phyloP scores from a whole-genome alignment of 2,113 vertebrate species.

The Scomber scombrus region DNA sequence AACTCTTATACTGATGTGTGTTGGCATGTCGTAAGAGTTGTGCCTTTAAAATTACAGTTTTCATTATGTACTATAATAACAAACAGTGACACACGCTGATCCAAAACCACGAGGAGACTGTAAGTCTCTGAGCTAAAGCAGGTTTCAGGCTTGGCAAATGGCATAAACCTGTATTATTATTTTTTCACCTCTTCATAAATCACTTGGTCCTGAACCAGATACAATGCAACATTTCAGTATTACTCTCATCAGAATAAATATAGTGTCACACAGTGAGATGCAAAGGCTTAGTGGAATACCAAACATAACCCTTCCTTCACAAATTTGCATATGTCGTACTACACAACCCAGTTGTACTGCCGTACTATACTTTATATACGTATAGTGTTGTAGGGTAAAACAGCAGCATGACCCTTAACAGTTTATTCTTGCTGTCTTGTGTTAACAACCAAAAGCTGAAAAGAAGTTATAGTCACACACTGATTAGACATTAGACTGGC shows the following conservation, averaged over 20 bases:
- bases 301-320: neutral
- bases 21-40: constrained; percentile 36
- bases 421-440: neutral
- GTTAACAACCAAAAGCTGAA: neutral
- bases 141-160: constrained; percentile 36
- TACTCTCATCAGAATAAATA: neutral
- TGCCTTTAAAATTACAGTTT: constrained; percentile 36
- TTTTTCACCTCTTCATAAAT: constrained; percentile 21
- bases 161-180: neutral
- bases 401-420: neutral
- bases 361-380: no score
- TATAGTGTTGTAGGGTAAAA: no score
- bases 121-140: constrained; percentile 34
- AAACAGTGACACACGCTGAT: constrained; percentile 43
- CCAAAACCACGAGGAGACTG: constrained; percentile 33
- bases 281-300: neutral
- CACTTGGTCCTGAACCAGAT: neutral
- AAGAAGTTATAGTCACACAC: neutral
- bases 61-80: constrained; percentile 33
- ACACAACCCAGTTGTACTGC: neutral
- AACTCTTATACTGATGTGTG: constrained; percentile 44
- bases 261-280: neutral
- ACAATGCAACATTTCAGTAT: neutral
- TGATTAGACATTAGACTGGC: neutral
- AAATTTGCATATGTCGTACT: neutral